Conservation (phyloP, 2,888 invertebrate genomes). For the Aricia artaxerxes region DNA sequence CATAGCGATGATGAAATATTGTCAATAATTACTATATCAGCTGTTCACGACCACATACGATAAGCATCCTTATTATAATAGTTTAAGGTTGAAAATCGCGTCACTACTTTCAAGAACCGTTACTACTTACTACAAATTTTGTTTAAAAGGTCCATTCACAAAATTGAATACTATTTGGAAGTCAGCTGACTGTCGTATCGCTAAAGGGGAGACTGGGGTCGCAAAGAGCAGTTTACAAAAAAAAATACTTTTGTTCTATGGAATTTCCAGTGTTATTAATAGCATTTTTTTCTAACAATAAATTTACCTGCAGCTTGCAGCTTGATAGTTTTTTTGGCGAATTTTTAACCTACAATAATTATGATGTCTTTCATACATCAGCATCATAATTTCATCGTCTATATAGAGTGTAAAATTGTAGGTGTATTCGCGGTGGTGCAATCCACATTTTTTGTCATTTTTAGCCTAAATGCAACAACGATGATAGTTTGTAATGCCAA, state of each 20-base stretch:
- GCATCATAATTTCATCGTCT: too few species aligned
- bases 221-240: not conserved
- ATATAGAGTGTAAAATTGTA: too few species aligned
- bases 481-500: too few species aligned
- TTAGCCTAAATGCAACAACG: too few species aligned
- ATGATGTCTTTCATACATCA: too few species aligned
- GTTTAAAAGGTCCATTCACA: constrained; percentile 41
- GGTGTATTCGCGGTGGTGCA: too few species aligned
- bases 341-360: too few species aligned
- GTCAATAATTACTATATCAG: not conserved
- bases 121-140: constrained; percentile 36
- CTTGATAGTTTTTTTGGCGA: too few species aligned
- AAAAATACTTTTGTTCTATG: not conserved
- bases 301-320: too few species aligned
- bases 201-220: constrained; percentile 36
- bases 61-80: not conserved
- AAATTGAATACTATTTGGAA: constrained; percentile 41
- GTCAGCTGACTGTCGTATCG: constrained; percentile 42
- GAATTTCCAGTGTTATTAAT: not conserved
- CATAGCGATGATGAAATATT: not conserved
- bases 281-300: too few species aligned
- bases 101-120: constrained; percentile 34
- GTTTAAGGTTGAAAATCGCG: too few species aligned
- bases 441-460: too few species aligned
- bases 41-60: not conserved